These are phyloP conservation scores for Diabrotica undecimpunctata DNA, from an alignment of 1,140 invertebrate species.

Conservation along the genomic window DNA sequence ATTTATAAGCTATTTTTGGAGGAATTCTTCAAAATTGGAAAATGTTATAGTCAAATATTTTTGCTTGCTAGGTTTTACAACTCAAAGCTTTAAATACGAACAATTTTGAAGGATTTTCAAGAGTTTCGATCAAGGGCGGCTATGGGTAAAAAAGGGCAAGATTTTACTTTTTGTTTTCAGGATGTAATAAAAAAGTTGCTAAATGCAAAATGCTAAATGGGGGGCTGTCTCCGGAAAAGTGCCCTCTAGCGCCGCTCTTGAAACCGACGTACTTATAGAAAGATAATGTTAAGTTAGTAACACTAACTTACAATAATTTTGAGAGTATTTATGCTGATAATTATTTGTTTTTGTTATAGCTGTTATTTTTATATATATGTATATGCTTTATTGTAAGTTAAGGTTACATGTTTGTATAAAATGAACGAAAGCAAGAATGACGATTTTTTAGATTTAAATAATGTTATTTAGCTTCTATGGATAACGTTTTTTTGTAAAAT, in stretches of 20 bases:
- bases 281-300: slow-evolving; percentile 22
- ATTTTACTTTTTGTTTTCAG: too few species aligned
- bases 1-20: neutral
- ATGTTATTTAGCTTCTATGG: slow-evolving; percentile 33
- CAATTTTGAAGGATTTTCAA: slow-evolving; percentile 6
- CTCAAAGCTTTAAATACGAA: slow-evolving; percentile 9
- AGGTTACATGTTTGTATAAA: slow-evolving; percentile 42
- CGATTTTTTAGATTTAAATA: slow-evolving; percentile 29
- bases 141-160: too few species aligned
- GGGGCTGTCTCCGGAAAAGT: too few species aligned
- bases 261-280: slow-evolving; percentile 32
- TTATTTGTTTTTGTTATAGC: slow-evolving; percentile 38
- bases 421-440: slow-evolving; percentile 28
- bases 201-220: too few species aligned
- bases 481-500: slow-evolving; percentile 13
- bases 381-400: slow-evolving; percentile 40
- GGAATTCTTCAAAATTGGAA: slow-evolving; percentile 5
- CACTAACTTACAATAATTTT: slow-evolving; percentile 29
- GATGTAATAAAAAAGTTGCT: too few species aligned
- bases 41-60: slow-evolving; percentile 8
- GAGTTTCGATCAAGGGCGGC: neutral
- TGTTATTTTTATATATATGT: slow-evolving; percentile 39
- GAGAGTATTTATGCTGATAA: slow-evolving; percentile 27
- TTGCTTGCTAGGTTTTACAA: slow-evolving; percentile 25
- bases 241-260: too few species aligned